Conservation (phyloP, 2,113 vertebrate species). For the Melanotaenia duboulayi region DNA sequence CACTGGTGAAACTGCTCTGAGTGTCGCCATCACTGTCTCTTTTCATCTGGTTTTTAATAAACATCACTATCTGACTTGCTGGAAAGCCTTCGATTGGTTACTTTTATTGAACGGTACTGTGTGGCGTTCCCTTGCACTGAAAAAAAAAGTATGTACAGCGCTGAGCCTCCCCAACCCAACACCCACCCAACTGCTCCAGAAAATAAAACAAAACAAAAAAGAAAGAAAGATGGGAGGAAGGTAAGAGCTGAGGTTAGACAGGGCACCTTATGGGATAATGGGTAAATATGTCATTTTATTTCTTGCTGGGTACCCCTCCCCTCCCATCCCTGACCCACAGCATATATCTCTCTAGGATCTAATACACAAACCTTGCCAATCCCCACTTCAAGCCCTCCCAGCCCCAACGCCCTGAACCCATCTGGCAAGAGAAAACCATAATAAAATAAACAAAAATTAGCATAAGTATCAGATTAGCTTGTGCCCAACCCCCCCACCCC, state of each 20-base stretch:
- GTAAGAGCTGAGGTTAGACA: slow-evolving; percentile 70
- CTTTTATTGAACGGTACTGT: slow-evolving; percentile 28
- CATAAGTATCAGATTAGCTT: slow-evolving; percentile 76
- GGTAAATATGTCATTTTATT: slow-evolving; percentile 67
- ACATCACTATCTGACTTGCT: slow-evolving; percentile 43
- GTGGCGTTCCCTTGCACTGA: slow-evolving; percentile 65
- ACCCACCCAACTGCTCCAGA: slow-evolving; percentile 45
- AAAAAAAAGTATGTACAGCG: slow-evolving; percentile 85
- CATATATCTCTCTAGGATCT: slow-evolving; percentile 70
- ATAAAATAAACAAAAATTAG: slow-evolving; percentile 77
- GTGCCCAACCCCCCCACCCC: slow-evolving; percentile 15
- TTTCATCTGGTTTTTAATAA: slow-evolving; percentile 42
- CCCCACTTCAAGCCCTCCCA: slow-evolving; percentile 10
- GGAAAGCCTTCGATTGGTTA: slow-evolving; percentile 46
- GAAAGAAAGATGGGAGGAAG: slow-evolving; percentile 49
- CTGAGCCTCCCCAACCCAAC: slow-evolving; percentile 49
- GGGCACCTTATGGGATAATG: slow-evolving; percentile 71
- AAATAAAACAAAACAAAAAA: slow-evolving; percentile 25
- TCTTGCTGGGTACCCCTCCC: slow-evolving; percentile 35
- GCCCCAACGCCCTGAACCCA: slow-evolving; percentile 10
- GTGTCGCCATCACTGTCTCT: slow-evolving; percentile 2
- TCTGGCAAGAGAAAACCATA: slow-evolving; percentile 67
- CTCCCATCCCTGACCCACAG: slow-evolving; percentile 11
- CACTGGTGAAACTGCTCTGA: slow-evolving; percentile 63
- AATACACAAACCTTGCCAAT: slow-evolving; percentile 68